These are phyloP conservation scores for Mythimna vitellina DNA, from an alignment of 2,888 invertebrate genomes.

Conservation along the genomic window DNA sequence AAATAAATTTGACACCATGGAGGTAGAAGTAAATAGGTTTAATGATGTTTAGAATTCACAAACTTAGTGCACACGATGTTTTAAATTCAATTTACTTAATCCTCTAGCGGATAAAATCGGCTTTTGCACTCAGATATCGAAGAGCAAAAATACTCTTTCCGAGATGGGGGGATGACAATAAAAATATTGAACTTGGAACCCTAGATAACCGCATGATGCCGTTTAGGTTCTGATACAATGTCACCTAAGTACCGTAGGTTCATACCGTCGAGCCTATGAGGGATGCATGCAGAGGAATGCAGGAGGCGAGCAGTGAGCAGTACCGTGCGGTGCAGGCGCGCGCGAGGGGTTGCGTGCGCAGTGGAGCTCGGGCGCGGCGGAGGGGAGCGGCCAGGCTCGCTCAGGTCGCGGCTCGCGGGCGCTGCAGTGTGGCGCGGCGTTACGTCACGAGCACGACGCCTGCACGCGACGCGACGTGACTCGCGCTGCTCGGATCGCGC, in stretches of 20 bases:
- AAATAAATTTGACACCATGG: too few species aligned
- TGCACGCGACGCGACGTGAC: slow-evolving; percentile 3
- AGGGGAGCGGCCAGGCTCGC: slow-evolving; percentile 52
- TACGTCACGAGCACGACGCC: slow-evolving; percentile 70
- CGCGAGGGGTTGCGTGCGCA: slow-evolving; percentile 33
- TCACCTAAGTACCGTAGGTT: neutral
- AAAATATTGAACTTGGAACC: too few species aligned
- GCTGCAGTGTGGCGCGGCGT: slow-evolving; percentile 78
- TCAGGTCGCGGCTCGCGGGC: slow-evolving; percentile 56
- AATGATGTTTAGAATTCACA: too few species aligned
- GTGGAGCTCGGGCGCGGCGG: slow-evolving; percentile 23
- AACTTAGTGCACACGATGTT: too few species aligned
- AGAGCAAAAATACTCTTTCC: too few species aligned
- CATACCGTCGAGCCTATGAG: neutral
- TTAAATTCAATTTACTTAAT: too few species aligned
- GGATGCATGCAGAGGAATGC: slow-evolving; percentile 29
- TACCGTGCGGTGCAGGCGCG: neutral
- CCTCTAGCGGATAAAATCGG: too few species aligned
- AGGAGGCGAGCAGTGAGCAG: slow-evolving; percentile 19
- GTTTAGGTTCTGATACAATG: neutral
- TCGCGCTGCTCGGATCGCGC: slow-evolving; percentile 9
- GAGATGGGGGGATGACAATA: too few species aligned
- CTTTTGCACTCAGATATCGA: too few species aligned
- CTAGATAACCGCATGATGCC: too few species aligned
- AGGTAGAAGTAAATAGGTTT: too few species aligned